phyloP scores from a whole-genome alignment of 2,797 vertebrate species.

The Pangasius krempfi region DNA sequence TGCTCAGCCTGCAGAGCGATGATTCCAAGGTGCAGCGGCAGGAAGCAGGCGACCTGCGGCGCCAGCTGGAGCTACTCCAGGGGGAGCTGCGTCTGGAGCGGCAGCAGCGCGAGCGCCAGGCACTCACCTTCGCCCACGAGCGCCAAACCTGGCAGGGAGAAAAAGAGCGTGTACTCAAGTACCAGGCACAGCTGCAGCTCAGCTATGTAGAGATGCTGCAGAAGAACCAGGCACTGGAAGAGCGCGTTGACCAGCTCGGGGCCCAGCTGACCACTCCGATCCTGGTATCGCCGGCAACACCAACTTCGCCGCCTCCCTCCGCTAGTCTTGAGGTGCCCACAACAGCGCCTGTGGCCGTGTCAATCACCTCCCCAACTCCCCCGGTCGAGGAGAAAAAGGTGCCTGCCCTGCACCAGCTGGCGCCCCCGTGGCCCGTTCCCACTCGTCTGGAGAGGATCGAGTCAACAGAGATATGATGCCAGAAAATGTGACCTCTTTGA shows the following conservation, averaged over 20 bases:
- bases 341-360: slow-evolving; percentile 51
- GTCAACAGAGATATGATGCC: slow-evolving; percentile 84
- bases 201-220: slow-evolving; percentile 98
- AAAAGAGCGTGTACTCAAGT: slow-evolving; percentile 96
- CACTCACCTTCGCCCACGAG: slow-evolving; percentile 92
- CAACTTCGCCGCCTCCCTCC: slow-evolving; percentile 59
- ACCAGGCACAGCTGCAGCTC: slow-evolving; percentile 97
- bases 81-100: slow-evolving; percentile 85
- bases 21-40: slow-evolving; percentile 96
- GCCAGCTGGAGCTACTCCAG: slow-evolving; percentile 90
- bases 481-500: slow-evolving; percentile 41
- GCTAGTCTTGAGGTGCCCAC: slow-evolving; percentile 54
- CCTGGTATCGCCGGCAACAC: slow-evolving; percentile 75
- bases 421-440: slow-evolving; percentile 69
- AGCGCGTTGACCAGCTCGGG: slow-evolving; percentile 89
- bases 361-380: slow-evolving; percentile 51
- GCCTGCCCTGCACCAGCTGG: slow-evolving; percentile 70
- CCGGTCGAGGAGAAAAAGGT: slow-evolving; percentile 79
- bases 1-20: slow-evolving; percentile 88
- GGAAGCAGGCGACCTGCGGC: slow-evolving; percentile 76
- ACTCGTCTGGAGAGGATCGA: slow-evolving; percentile 86
- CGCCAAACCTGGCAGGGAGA: slow-evolving; percentile 96
- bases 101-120: slow-evolving; percentile 91
- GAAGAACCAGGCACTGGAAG: slow-evolving; percentile 95
- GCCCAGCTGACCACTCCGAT: slow-evolving; percentile 72